Percentiles rank a stretch among this genome's conserved stretches.
Conservation (phyloP, 1,140 invertebrate genomes). For the Linepithema humile region DNA sequence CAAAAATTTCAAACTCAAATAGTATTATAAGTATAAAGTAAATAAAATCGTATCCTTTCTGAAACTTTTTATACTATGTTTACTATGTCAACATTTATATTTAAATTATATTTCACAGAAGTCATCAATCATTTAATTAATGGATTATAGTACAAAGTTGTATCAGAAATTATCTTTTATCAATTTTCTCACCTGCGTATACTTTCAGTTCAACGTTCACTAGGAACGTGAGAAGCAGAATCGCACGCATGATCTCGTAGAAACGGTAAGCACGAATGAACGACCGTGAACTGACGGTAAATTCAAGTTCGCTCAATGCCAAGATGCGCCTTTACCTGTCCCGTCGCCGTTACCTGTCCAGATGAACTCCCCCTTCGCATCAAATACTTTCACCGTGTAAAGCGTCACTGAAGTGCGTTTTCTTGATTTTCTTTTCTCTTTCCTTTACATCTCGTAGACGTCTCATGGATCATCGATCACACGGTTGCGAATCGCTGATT, state of each 20-base stretch:
- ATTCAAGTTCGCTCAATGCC: slow-evolving; percentile 55
- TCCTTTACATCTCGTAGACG: background rate
- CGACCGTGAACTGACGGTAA: slow-evolving; percentile 66
- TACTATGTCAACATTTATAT: no score
- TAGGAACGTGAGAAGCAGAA: background rate
- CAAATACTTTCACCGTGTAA: slow-evolving; percentile 36
- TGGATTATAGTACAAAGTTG: background rate
- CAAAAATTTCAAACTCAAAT: no score
- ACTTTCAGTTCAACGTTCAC: background rate
- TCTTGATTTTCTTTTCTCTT: background rate
- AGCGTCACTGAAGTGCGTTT: background rate
- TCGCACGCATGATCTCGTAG: slow-evolving; percentile 32
- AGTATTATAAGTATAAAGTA: no score
- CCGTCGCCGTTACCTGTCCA: slow-evolving; percentile 31
- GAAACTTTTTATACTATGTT: no score
- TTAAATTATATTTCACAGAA: no score
- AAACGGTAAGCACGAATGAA: slow-evolving; percentile 37
- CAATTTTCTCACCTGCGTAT: slow-evolving; percentile 46
- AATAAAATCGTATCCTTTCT: no score
- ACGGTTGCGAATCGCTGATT: background rate
- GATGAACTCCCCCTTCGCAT: slow-evolving; percentile 44
- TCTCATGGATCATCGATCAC: slow-evolving; percentile 25
- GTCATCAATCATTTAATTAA: background rate
- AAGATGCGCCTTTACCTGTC: background rate
- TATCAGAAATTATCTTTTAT: background rate